These are phyloP conservation scores for Grus americana DNA, from an alignment of 2,113 vertebrate genomes.

Conservation along the genomic window DNA sequence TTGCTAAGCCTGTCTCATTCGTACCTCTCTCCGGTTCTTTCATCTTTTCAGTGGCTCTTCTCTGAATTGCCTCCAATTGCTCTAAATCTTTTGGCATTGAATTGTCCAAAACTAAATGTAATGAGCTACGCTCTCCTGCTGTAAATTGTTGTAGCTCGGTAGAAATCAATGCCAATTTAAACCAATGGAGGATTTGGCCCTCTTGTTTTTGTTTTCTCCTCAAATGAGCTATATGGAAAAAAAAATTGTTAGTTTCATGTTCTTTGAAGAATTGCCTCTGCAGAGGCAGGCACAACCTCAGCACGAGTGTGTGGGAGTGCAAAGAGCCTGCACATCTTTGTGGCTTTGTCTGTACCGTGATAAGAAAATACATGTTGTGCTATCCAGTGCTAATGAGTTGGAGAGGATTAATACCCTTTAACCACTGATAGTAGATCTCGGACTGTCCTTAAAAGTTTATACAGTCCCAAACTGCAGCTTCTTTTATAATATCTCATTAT, in stretches of 20 bases:
- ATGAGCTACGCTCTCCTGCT: neutral
- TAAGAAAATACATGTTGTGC: neutral
- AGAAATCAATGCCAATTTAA: slow-evolving; percentile 34
- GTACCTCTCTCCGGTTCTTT: neutral
- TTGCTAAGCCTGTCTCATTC: neutral
- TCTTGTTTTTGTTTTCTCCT: neutral
- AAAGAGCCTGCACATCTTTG: neutral
- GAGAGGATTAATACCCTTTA: neutral
- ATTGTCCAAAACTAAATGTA: neutral
- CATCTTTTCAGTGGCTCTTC: neutral
- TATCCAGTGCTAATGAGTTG: neutral
- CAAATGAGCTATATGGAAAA: neutral
- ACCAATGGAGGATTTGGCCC: neutral
- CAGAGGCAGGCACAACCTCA: neutral
- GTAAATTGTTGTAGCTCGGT: neutral
- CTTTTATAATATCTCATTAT: neutral
- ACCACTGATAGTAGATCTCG: neutral
- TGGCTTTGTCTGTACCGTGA: neutral
- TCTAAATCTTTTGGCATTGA: neutral
- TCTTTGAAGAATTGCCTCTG: neutral
- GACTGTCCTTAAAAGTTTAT: neutral
- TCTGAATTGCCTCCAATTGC: neutral
- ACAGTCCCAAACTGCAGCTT: neutral
- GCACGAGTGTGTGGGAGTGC: neutral
- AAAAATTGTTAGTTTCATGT: neutral